phyloP scores from a whole-genome alignment of 1,140 invertebrate species.

The Lepidurus apus region DNA sequence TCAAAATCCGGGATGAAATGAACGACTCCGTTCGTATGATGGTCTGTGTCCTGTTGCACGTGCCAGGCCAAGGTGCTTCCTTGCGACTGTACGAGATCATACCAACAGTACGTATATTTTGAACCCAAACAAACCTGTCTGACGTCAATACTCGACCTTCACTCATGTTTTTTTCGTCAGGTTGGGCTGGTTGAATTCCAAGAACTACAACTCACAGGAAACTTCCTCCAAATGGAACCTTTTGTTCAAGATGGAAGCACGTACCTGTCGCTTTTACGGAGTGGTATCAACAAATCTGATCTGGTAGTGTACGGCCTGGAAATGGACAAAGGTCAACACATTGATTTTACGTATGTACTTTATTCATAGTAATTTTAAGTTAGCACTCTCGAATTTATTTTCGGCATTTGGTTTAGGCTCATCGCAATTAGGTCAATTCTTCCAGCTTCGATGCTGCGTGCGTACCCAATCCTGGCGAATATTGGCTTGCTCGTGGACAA shows the following conservation, averaged over 20 bases:
- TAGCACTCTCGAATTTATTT: neutral
- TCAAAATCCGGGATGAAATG: neutral
- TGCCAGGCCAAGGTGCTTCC: neutral
- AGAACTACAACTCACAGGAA: neutral
- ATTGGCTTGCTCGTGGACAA: neutral
- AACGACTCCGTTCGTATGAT: neutral
- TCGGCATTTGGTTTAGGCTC: neutral
- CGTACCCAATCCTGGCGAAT: neutral
- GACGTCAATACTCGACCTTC: too few relatives aligned
- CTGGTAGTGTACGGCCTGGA: neutral
- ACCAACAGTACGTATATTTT: neutral
- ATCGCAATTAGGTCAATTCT: neutral
- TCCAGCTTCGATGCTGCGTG: neutral
- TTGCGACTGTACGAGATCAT: neutral
- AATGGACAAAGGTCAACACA: slow-evolving; percentile 1
- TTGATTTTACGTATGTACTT: neutral
- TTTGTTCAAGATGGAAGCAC: neutral
- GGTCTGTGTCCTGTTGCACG: neutral
- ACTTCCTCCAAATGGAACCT: neutral
- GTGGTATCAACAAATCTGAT: neutral
- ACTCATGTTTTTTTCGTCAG: neutral
- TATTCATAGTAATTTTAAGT: neutral
- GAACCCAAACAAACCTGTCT: neutral
- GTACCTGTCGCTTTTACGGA: neutral
- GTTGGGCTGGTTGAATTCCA: slow-evolving; percentile 6